Percentiles rank a stretch among this genome's conserved stretches.
Evolutionary conservation across 2,797 vertebrate species (phyloP).

Genomic region (Columba guinea): DNA sequence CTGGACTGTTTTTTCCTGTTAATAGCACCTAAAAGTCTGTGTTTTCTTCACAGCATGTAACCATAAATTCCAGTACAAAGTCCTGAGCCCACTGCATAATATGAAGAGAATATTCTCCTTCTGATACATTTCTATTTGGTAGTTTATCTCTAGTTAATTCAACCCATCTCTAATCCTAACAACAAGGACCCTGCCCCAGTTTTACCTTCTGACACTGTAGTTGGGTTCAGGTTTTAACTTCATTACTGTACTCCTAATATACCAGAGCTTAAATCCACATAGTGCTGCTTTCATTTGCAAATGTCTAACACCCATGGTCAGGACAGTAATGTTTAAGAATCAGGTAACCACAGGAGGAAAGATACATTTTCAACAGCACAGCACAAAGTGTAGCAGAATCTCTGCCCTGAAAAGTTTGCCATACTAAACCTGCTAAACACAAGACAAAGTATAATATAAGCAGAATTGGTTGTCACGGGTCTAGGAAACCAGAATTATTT

Average conservation of each 20-base stretch:
- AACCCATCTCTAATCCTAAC: not conserved
- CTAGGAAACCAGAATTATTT: not conserved
- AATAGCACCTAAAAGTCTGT: not conserved
- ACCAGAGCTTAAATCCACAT: accelerated
- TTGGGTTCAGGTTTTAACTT: not conserved
- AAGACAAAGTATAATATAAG: not conserved
- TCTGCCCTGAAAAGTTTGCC: not conserved
- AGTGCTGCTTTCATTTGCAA: not conserved
- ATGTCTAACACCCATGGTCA: not conserved
- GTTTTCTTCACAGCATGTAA: not conserved
- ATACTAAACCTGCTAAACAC: not conserved
- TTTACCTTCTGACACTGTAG: not conserved
- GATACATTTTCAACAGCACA: not conserved
- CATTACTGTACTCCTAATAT: not conserved
- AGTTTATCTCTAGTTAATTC: not conserved
- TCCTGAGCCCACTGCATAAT: not conserved
- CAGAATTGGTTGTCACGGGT: not conserved
- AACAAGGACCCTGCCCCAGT: not conserved
- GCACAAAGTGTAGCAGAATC: not conserved
- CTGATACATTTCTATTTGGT: not conserved
- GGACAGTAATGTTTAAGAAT: not conserved
- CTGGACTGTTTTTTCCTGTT: not conserved
- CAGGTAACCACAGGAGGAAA: not conserved
- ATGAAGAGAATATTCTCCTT: not conserved
- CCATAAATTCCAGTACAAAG: not conserved